A percentile compares a stretch with the other conserved stretches of the same genome.
phyloP scores from a whole-genome alignment of 1,140 invertebrate species.

The Ylistrum balloti region DNA sequence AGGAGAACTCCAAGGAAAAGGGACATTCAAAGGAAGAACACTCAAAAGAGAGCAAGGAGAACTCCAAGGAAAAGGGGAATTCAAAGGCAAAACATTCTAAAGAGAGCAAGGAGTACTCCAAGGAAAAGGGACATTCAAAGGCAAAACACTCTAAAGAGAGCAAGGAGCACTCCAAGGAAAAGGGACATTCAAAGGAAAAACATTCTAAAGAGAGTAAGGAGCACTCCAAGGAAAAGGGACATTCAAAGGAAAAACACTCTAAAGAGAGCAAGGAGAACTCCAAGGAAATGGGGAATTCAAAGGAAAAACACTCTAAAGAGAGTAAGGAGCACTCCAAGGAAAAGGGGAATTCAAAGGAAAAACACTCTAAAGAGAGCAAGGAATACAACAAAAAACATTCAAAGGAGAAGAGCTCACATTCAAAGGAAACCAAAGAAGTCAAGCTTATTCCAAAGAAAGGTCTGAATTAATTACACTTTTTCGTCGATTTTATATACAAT shows the following conservation, averaged over 20 bases:
- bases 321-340: neutral
- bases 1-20: no score
- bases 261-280: neutral
- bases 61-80: neutral
- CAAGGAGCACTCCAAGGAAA: neutral
- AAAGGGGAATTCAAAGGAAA: neutral
- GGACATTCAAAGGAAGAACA: neutral
- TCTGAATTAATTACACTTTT: no score
- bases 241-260: neutral
- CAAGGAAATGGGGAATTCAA: neutral
- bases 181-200: neutral
- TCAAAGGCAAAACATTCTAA: neutral
- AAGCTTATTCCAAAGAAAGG: neutral
- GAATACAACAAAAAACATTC: neutral
- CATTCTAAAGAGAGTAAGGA: neutral
- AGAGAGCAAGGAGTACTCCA: neutral
- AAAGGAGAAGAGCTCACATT: neutral
- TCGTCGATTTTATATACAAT: no score
- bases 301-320: neutral
- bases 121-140: neutral
- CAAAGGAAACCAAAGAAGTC: neutral
- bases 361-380: neutral
- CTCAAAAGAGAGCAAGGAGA: neutral
- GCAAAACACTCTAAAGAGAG: neutral
- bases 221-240: neutral